Evolutionary conservation across 2,113 vertebrate genomes (phyloP).

Genomic region (Vidua chalybeata): DNA sequence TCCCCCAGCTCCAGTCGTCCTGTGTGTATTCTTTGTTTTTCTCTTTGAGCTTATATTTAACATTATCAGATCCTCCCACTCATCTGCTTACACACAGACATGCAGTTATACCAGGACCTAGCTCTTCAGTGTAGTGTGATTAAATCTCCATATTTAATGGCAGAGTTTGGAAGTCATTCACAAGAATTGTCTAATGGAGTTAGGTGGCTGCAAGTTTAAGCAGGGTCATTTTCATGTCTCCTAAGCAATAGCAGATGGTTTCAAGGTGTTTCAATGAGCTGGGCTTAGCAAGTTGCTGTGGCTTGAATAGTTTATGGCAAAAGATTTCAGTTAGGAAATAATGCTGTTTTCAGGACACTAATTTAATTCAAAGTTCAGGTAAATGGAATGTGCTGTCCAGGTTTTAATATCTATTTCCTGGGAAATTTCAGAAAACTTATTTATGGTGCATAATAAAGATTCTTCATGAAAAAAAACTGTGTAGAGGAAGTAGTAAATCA

Average conservation of each 20-base stretch:
- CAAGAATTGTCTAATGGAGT: background rate
- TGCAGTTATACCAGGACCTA: background rate
- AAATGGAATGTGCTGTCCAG: background rate
- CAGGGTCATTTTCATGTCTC: background rate
- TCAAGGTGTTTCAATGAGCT: background rate
- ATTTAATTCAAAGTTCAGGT: constrained; percentile 4
- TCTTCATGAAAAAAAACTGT: background rate
- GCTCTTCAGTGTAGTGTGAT: background rate
- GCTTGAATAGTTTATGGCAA: background rate
- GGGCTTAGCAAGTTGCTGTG: background rate
- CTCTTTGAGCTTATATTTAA: background rate
- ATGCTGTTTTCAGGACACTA: background rate
- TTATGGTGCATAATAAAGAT: constrained; percentile 12
- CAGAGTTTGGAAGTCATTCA: background rate
- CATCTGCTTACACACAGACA: background rate
- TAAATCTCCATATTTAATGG: background rate
- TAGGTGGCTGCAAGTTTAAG: background rate
- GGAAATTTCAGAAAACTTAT: background rate
- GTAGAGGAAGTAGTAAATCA: background rate
- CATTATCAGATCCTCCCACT: background rate
- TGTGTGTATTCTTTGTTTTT: background rate
- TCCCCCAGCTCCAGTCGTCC: background rate
- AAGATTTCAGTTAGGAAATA: background rate
- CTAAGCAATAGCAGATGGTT: background rate
- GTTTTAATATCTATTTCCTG: background rate